phyloP scores from a whole-genome alignment of 1,140 invertebrate genomes.

The Gonioctena quinquepunctata region DNA sequence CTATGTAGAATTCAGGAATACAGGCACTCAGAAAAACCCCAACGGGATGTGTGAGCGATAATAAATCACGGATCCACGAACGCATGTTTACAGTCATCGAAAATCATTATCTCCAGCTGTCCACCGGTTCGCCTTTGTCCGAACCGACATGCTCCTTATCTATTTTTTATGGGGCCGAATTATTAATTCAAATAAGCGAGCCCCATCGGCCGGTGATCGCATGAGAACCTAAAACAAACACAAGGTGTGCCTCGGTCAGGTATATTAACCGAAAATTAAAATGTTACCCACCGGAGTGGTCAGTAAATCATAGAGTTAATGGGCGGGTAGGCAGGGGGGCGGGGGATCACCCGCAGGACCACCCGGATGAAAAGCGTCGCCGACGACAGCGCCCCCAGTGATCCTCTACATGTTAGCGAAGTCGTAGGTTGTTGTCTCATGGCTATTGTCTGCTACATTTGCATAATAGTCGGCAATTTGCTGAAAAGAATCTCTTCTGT shows the following conservation, averaged over 20 bases:
- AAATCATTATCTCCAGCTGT: not conserved
- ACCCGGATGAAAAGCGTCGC: constrained; percentile 24
- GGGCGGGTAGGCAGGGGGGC: constrained; percentile 24
- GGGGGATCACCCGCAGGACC: constrained; percentile 23
- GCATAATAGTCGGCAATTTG: too few species aligned
- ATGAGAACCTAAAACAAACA: constrained; percentile 32
- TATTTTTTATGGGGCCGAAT: not conserved
- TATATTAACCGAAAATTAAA: constrained; percentile 39
- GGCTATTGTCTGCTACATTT: not conserved
- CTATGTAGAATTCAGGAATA: too few species aligned
- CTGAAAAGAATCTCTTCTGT: too few species aligned
- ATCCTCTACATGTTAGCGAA: not conserved
- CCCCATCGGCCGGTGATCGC: not conserved
- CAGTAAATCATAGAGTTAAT: constrained; percentile 38
- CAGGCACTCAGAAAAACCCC: too few species aligned
- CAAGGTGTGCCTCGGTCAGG: constrained; percentile 33
- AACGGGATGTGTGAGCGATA: not conserved
- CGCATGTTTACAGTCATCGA: not conserved
- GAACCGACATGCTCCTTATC: not conserved
- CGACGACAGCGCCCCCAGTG: constrained; percentile 23
- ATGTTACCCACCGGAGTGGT: constrained; percentile 36
- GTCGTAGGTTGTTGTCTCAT: not conserved
- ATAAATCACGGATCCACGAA: not conserved
- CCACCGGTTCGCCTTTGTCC: not conserved
- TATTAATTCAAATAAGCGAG: not conserved